Percentiles rank a stretch among this genome's conserved stretches.
Conservation (phyloP, 1,140 invertebrate species). For the Neodiprion virginianus region DNA sequence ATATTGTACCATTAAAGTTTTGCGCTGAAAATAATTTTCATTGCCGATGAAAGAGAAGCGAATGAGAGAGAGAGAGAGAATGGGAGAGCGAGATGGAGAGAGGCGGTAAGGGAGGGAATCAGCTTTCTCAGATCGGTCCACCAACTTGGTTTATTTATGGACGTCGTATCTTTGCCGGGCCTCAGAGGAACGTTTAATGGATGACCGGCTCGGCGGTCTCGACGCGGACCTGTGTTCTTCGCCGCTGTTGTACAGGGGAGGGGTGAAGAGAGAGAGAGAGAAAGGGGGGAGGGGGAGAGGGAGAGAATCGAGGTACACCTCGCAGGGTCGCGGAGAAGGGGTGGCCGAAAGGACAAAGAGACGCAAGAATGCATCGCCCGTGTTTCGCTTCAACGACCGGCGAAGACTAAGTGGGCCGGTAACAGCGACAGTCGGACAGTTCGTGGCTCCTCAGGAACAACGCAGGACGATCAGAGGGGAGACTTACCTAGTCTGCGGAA, state of each 20-base stretch:
- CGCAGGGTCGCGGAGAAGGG: conserved; percentile 10
- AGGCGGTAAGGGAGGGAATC: conserved; percentile 38
- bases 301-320: conserved; percentile 16
- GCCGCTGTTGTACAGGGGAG: conserved; percentile 40
- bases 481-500: conserved; percentile 91
- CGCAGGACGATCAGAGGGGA: too few relatives aligned
- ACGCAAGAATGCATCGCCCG: conserved; percentile 43
- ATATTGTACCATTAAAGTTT: background rate
- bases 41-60: background rate
- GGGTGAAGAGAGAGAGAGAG: conserved; percentile 2
- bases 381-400: conserved; percentile 31
- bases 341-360: conserved; percentile 28
- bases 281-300: conserved; percentile 33
- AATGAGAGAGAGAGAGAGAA: conserved; percentile 5
- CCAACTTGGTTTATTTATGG: conserved; percentile 58
- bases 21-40: background rate
- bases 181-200: conserved; percentile 51
- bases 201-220: conserved; percentile 46
- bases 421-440: background rate
- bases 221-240: conserved; percentile 57
- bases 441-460: background rate
- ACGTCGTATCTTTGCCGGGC: conserved; percentile 49
- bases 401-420: conserved; percentile 7
- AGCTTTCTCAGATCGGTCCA: conserved; percentile 51
- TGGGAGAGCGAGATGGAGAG: background rate